phyloP scores from a whole-genome alignment of 2,113 vertebrate species.

The Gopherus flavomarginatus region DNA sequence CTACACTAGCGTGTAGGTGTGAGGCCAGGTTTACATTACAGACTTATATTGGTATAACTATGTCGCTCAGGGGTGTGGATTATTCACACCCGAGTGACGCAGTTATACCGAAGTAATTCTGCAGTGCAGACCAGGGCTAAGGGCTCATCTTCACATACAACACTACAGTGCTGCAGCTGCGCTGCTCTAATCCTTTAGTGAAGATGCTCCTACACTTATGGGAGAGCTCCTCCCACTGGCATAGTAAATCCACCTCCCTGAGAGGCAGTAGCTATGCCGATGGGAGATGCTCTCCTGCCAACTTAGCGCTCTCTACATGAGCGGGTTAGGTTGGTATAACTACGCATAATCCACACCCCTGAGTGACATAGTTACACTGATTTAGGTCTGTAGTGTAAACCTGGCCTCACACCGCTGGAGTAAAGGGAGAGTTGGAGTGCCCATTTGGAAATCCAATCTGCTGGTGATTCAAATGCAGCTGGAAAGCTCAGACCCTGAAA shows the following conservation, averaged over 20 bases:
- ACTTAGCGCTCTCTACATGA: background rate
- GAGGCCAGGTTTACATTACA: background rate
- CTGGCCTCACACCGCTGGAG: conserved; percentile 1
- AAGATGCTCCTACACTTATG: background rate
- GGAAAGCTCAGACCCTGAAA: background rate
- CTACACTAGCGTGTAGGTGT: background rate
- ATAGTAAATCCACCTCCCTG: background rate
- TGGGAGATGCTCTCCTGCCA: background rate
- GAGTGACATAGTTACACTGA: background rate
- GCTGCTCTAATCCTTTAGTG: background rate
- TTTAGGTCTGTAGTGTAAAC: background rate
- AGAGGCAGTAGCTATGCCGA: background rate
- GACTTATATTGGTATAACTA: background rate
- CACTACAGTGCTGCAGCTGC: background rate
- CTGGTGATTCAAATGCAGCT: conserved; percentile 41
- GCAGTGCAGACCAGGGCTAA: background rate
- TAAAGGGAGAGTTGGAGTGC: conserved; percentile 29
- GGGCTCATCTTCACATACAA: background rate
- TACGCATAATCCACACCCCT: background rate
- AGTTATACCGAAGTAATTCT: background rate
- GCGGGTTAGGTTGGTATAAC: too few relatives aligned
- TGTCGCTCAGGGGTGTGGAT: background rate
- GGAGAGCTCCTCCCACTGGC: background rate
- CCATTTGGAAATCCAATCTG: background rate
- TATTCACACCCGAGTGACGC: background rate